Percentiles rank a stretch among this genome's conserved stretches.
Conservation (phyloP, 2,888 invertebrate genomes). For the Opisthograptis luteolata region DNA sequence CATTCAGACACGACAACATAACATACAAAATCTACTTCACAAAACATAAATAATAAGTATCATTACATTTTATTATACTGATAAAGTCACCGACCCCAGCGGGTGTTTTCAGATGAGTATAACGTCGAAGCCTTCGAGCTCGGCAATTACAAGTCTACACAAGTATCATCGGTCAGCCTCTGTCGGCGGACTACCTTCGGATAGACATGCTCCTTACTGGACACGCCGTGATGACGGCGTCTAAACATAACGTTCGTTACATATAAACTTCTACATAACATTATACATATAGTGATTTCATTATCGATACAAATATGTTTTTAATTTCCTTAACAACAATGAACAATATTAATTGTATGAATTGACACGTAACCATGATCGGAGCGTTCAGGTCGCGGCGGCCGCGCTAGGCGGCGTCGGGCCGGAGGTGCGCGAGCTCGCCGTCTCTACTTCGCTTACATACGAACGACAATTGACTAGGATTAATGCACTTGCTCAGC, state of each 20-base stretch:
- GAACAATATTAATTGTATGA: slow-evolving; percentile 80
- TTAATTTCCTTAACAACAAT: slow-evolving; percentile 75
- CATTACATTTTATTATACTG: slow-evolving; percentile 52
- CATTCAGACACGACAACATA: slow-evolving; percentile 68
- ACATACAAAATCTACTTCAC: slow-evolving; percentile 65
- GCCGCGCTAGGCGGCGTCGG: slow-evolving; percentile 20
- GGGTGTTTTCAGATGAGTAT: slow-evolving; percentile 42
- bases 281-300: slow-evolving; percentile 55
- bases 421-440: slow-evolving; percentile 39
- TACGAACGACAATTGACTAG: slow-evolving; percentile 83
- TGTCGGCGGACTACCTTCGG: slow-evolving; percentile 13
- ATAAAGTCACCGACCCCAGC: slow-evolving; percentile 51
- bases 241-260: slow-evolving; percentile 61
- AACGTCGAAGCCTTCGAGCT: slow-evolving; percentile 25
- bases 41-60: slow-evolving; percentile 55
- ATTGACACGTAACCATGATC: slow-evolving; percentile 77
- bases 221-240: slow-evolving; percentile 54
- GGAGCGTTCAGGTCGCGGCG: slow-evolving; percentile 40
- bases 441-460: slow-evolving; percentile 54
- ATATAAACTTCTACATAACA: slow-evolving; percentile 78
- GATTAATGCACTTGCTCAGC: slow-evolving; percentile 69
- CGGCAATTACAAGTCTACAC: slow-evolving; percentile 25
- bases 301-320: slow-evolving; percentile 73
- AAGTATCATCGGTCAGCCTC: slow-evolving; percentile 20
- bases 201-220: slow-evolving; percentile 40